Percentiles rank a stretch among this genome's conserved stretches.
These are phyloP conservation scores for Drosophila merina DNA, from an alignment of 2,888 invertebrate genomes.

Conservation along the genomic window DNA sequence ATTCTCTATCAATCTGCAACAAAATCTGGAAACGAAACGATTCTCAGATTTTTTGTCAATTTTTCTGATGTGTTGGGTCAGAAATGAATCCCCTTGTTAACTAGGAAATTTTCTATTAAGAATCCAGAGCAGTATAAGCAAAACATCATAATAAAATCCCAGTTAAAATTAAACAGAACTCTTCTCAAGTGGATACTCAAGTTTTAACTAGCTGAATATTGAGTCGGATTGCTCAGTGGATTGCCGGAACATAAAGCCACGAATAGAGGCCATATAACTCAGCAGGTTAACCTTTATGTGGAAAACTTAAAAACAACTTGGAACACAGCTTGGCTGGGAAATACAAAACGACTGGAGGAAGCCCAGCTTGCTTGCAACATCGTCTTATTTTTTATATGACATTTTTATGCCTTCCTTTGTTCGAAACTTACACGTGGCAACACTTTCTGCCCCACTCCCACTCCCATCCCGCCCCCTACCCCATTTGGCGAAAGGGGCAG, in stretches of 20 bases:
- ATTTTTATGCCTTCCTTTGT: constrained; percentile 67
- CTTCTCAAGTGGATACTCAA: constrained; percentile 43
- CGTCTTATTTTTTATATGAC: constrained; percentile 52
- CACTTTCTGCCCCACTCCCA: not conserved
- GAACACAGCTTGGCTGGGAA: constrained; percentile 11
- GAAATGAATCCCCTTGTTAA: not conserved
- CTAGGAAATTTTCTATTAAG: not conserved
- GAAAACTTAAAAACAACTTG: constrained; percentile 29
- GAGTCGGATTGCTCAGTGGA: constrained; percentile 46
- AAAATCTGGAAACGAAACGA: no score
- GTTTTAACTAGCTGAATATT: constrained; percentile 48
- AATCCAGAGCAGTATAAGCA: not conserved
- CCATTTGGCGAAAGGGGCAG: constrained; percentile 16
- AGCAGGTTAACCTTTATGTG: constrained; percentile 63
- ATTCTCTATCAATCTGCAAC: no score
- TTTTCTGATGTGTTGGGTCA: not conserved
- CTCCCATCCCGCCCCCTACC: not conserved
- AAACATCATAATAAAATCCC: constrained; percentile 16
- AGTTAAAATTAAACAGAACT: constrained; percentile 36
- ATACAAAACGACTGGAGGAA: constrained; percentile 8
- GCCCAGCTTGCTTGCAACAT: constrained; percentile 49
- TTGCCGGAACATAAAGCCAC: constrained; percentile 48
- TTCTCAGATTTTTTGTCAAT: no score
- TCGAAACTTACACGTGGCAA: constrained; percentile 48
- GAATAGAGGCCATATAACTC: constrained; percentile 46